Percentiles rank a stretch among this genome's conserved stretches.
Evolutionary conservation across 2,888 invertebrate species (phyloP).

Genomic region (Bombylius discolor): DNA sequence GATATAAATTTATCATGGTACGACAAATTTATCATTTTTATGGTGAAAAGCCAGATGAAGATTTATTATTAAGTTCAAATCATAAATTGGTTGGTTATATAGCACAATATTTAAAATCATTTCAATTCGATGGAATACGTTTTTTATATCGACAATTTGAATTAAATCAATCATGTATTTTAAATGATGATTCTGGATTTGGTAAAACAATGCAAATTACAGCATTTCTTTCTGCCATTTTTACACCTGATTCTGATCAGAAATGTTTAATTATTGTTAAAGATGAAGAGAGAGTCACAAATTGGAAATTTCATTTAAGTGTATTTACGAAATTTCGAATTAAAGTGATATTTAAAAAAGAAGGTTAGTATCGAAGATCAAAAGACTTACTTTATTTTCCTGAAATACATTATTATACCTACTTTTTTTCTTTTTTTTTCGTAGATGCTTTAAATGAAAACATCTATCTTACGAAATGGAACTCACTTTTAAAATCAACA

Average conservation of each 20-base stretch:
- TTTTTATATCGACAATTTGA: conserved; percentile 27
- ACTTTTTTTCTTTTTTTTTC: neutral
- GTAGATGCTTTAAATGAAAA: conserved; percentile 25
- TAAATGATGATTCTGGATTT: conserved; percentile 33
- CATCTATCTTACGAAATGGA: conserved; percentile 31
- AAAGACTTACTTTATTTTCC: too few relatives aligned
- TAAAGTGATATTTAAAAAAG: conserved; percentile 22
- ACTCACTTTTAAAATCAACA: conserved; percentile 24
- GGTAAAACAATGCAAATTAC: conserved; percentile 27
- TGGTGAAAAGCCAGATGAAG: conserved; percentile 24
- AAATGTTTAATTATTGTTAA: conserved; percentile 28
- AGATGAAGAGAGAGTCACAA: conserved; percentile 25
- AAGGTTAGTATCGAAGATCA: conserved; percentile 16
- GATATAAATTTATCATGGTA: neutral
- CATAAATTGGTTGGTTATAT: conserved; percentile 19
- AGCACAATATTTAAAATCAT: conserved; percentile 28
- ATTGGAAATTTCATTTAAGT: conserved; percentile 31
- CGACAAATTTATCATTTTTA: conserved; percentile 27
- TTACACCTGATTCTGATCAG: conserved; percentile 16
- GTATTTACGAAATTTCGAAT: conserved; percentile 24
- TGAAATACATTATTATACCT: too few relatives aligned
- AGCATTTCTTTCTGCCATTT: conserved; percentile 22
- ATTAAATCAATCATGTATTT: conserved; percentile 26
- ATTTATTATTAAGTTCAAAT: conserved; percentile 23
- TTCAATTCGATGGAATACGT: conserved; percentile 29